Evolutionary conservation across 2,797 vertebrate genomes (phyloP).

Genomic region (Megaceryle alcyon): DNA sequence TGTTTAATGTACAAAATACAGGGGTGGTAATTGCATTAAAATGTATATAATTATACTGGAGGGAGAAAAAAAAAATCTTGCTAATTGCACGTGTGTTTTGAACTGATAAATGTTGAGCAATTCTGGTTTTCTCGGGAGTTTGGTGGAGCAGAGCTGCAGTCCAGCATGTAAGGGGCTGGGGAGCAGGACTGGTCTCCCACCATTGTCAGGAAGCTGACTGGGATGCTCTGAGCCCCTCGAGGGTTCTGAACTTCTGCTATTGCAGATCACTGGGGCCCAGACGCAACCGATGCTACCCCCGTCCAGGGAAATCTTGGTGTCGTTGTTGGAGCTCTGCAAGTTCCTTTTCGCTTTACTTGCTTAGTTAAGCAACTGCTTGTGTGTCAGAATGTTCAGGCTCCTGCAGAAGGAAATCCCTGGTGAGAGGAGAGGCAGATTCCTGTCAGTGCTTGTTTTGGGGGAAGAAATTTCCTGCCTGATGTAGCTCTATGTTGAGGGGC

Average conservation of each 20-base stretch:
- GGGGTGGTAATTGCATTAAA: slow-evolving; percentile 78
- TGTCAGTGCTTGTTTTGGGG: background rate
- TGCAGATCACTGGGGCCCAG: background rate
- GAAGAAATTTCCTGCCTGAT: background rate
- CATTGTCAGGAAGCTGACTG: background rate
- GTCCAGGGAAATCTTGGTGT: background rate
- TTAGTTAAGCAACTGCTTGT: background rate
- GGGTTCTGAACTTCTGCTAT: fast-evolving
- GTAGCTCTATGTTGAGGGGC: background rate
- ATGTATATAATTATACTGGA: slow-evolving; percentile 78
- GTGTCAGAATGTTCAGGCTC: background rate
- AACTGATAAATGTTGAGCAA: slow-evolving; percentile 75
- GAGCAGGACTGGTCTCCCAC: background rate
- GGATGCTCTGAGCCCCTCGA: background rate
- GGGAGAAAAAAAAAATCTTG: slow-evolving; percentile 44
- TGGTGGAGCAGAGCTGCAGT: background rate
- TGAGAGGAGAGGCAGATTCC: background rate
- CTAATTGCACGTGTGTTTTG: slow-evolving; percentile 79
- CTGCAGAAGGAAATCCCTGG: background rate
- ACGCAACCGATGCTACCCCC: background rate
- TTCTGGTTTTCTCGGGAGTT: slow-evolving; percentile 68
- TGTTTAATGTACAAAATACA: slow-evolving; percentile 77
- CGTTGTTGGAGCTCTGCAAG: background rate
- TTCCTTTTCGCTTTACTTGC: background rate
- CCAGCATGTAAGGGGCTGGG: background rate